Conservation (phyloP, 2,113 vertebrate species). For the Scomber colias region DNA sequence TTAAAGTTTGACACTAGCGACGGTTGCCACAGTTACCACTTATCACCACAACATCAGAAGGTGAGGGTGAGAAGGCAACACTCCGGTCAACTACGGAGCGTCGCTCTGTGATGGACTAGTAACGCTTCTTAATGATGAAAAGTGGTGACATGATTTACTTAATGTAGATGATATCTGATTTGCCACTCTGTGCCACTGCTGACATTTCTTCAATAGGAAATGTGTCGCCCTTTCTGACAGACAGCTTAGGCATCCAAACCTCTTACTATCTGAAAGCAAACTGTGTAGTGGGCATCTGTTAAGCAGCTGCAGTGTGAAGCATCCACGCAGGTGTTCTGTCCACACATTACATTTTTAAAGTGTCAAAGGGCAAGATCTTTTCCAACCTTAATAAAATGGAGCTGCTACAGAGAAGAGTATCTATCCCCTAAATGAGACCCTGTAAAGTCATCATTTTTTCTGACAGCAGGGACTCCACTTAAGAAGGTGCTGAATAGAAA, state of each 20-base stretch:
- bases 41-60: conserved; percentile 39
- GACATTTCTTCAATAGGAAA: neutral
- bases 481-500: too few relatives aligned
- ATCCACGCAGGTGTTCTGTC: too few relatives aligned
- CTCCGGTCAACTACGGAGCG: conserved; percentile 35
- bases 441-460: too few relatives aligned
- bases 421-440: too few relatives aligned
- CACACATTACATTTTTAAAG: neutral
- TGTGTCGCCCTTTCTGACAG: neutral
- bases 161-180: conserved; percentile 22
- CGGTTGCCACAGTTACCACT: conserved; percentile 68
- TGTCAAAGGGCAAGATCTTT: neutral
- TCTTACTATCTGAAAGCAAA: neutral
- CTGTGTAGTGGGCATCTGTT: neutral
- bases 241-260: neutral
- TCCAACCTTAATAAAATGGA: neutral
- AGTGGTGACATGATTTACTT: conserved; percentile 11
- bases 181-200: conserved; percentile 15
- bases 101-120: conserved; percentile 19
- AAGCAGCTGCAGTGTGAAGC: too few relatives aligned
- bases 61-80: conserved; percentile 51
- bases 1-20: conserved; percentile 39
- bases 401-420: too few relatives aligned
- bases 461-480: too few relatives aligned
- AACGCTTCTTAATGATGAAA: neutral